Conservation (phyloP, 2,888 invertebrate genomes). For the Myopa tessellatipennis region DNA sequence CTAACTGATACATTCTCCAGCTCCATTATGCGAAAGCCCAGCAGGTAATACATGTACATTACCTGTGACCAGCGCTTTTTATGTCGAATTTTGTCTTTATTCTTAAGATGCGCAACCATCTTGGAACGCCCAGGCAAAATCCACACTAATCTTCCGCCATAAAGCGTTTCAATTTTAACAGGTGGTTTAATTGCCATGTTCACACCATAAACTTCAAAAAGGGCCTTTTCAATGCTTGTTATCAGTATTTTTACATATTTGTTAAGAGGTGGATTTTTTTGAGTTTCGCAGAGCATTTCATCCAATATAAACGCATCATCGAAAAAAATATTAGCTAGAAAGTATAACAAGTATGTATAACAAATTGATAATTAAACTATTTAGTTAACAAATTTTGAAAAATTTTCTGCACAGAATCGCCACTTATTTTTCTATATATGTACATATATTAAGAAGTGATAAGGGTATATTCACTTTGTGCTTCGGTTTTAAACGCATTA, state of each 20-base stretch:
- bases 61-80: conserved; percentile 95
- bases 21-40: conserved; percentile 84
- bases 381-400: no score
- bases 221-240: conserved; percentile 80
- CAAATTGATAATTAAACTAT: not conserved
- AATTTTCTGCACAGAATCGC: no score
- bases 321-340: conserved; percentile 78
- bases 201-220: conserved; percentile 77
- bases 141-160: conserved; percentile 88
- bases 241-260: conserved; percentile 81
- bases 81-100: conserved; percentile 87
- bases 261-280: conserved; percentile 81
- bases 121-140: conserved; percentile 85
- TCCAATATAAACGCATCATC: conserved; percentile 85
- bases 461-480: no score
- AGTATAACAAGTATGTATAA: conserved; percentile 4
- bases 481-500: no score
- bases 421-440: no score
- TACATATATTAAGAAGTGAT: no score
- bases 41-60: conserved; percentile 94
- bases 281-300: conserved; percentile 58
- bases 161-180: conserved; percentile 82
- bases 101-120: conserved; percentile 88
- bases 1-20: conserved; percentile 65
- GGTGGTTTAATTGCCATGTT: conserved; percentile 76